A percentile compares a stretch with the other conserved stretches of the same genome.
These are phyloP conservation scores for Stramonita haemastoma DNA, from an alignment of 2,888 invertebrate genomes.

Conservation along the genomic window DNA sequence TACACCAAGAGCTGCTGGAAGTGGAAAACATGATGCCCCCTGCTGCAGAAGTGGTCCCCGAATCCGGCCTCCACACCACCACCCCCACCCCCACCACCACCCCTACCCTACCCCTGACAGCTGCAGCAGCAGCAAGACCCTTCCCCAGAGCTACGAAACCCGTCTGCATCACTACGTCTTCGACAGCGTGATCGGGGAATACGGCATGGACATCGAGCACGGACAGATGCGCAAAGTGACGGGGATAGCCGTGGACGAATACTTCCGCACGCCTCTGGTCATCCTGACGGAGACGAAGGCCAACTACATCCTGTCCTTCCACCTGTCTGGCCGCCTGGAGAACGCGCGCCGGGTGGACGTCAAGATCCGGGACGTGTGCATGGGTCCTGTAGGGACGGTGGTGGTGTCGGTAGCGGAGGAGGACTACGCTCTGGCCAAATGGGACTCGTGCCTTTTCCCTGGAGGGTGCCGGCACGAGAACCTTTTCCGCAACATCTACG, in stretches of 20 bases:
- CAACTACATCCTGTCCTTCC: slow-evolving; percentile 43
- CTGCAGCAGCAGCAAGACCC: not conserved
- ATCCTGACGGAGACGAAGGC: not conserved
- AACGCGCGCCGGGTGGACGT: not conserved
- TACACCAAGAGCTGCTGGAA: not conserved
- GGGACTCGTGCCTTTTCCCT: not conserved
- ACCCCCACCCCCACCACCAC: not conserved
- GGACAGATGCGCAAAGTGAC: slow-evolving; percentile 14
- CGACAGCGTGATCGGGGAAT: slow-evolving; percentile 15
- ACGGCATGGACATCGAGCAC: not conserved
- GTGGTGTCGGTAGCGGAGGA: slow-evolving; percentile 7
- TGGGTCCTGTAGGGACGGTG: not conserved
- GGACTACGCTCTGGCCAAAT: slow-evolving; percentile 29
- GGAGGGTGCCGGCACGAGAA: slow-evolving; percentile 19
- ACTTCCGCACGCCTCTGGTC: not conserved
- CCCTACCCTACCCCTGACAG: not conserved
- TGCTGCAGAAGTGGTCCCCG: not conserved
- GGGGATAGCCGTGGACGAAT: slow-evolving; percentile 30
- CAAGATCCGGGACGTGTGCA: slow-evolving; percentile 28
- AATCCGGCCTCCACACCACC: no score
- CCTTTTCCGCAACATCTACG: slow-evolving; percentile 2
- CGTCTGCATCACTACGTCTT: not conserved
- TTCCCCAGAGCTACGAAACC: slow-evolving; percentile 19
- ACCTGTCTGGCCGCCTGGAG: slow-evolving; percentile 22
- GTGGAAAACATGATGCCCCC: not conserved